Percentiles rank a stretch among this genome's conserved stretches.
Conservation (phyloP, 2,888 invertebrate species). For the Phyto melanocephala region DNA sequence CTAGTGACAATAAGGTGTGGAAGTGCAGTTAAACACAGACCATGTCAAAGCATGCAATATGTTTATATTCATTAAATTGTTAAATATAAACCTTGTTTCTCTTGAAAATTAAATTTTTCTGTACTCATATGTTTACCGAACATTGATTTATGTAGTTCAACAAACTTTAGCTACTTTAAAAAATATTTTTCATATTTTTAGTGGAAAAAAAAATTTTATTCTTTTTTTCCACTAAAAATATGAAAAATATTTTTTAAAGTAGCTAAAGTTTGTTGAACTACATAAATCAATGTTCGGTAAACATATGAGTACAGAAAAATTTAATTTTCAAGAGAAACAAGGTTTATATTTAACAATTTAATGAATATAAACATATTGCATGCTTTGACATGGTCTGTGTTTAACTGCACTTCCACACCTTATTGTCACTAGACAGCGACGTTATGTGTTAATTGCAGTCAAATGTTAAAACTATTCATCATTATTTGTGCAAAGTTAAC, state of each 20-base stretch:
- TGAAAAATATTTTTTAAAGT: neutral
- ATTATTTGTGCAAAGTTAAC: constrained; percentile 1
- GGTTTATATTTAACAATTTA: neutral
- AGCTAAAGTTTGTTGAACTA: neutral
- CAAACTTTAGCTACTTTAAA: neutral
- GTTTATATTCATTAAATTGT: constrained; percentile 14
- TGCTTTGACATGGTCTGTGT: constrained; percentile 31
- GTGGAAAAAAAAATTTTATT: neutral
- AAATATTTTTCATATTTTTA: constrained; percentile 1
- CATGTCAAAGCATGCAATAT: constrained; percentile 27
- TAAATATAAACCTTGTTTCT: no score
- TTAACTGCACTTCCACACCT: constrained; percentile 53
- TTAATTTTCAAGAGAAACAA: neutral
- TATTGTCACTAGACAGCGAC: constrained; percentile 30
- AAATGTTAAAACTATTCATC: constrained; percentile 50
- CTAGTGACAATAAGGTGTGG: constrained; percentile 54
- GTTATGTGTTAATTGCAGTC: constrained; percentile 58
- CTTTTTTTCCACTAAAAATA: neutral
- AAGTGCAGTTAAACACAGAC: constrained; percentile 36
- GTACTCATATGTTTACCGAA: neutral
- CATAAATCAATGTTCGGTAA: neutral
- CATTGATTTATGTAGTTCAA: neutral
- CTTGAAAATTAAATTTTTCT: constrained; percentile 3
- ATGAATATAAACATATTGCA: constrained; percentile 22
- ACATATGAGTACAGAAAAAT: neutral